Evolutionary conservation across 2,888 invertebrate species (phyloP).

Genomic region (Diaphora mendica): DNA sequence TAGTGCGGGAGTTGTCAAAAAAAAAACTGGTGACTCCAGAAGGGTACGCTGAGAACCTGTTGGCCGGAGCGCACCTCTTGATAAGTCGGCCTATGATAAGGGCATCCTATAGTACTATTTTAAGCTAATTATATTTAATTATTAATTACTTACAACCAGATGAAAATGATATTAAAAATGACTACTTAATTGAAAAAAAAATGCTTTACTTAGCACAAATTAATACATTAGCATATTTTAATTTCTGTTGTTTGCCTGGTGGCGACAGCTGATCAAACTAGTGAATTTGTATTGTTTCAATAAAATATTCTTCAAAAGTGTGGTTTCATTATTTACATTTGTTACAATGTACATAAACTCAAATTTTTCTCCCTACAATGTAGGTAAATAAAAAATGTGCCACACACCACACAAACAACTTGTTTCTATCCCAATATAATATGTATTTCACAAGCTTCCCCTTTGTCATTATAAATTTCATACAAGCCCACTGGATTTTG

Average conservation of each 20-base stretch:
- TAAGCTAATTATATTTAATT: not conserved
- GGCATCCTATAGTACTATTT: no score
- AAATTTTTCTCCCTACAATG: not conserved
- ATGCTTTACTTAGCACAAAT: not conserved
- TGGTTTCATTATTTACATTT: not conserved
- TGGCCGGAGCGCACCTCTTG: no score
- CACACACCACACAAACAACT: not conserved
- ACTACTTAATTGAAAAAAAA: not conserved
- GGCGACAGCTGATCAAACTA: constrained; percentile 11
- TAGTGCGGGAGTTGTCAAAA: no score
- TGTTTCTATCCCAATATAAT: not conserved
- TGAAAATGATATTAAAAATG: not conserved
- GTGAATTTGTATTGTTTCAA: not conserved
- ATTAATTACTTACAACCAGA: not conserved
- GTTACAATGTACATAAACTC: not conserved
- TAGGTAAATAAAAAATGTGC: not conserved
- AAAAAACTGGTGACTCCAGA: no score
- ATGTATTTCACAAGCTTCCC: not conserved
- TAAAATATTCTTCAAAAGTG: not conserved
- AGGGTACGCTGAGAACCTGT: no score
- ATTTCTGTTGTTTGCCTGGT: not conserved
- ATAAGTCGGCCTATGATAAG: no score
- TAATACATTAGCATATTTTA: not conserved
- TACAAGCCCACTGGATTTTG: not conserved
- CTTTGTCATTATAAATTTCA: not conserved